Conservation (phyloP, 2,888 invertebrate genomes). For the Galeopsomyia nigrocyanea region DNA sequence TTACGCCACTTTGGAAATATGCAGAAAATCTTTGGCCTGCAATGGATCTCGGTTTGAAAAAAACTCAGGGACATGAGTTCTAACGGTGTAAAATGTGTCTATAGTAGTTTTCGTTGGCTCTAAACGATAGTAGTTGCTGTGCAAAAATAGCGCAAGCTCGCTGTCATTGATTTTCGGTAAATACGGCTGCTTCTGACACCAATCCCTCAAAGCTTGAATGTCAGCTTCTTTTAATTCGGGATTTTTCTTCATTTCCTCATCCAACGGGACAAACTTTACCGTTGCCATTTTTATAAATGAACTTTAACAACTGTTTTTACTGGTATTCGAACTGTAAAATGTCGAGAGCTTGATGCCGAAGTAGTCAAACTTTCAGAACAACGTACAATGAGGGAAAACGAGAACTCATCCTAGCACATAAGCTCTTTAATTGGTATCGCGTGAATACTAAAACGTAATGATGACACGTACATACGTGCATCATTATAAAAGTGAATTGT, state of each 20-base stretch:
- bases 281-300: not conserved
- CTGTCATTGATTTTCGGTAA: conserved; percentile 73
- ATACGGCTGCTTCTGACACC: conserved; percentile 80
- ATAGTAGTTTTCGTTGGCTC: conserved; percentile 80
- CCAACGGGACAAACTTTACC: conserved; percentile 69
- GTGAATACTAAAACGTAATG: no score
- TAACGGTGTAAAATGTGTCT: conserved; percentile 78
- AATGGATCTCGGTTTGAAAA: conserved; percentile 68
- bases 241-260: conserved; percentile 75
- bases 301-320: not conserved
- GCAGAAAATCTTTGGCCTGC: conserved; percentile 68
- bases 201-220: conserved; percentile 73
- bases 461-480: no score
- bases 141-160: conserved; percentile 76
- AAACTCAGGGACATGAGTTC: conserved; percentile 73
- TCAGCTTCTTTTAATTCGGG: conserved; percentile 75
- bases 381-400: not conserved
- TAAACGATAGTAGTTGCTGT: conserved; percentile 78
- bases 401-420: not conserved
- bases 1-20: conserved; percentile 71
- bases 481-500: no score
- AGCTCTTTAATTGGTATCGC: not conserved
- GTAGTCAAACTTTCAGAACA: not conserved
- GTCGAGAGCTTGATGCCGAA: not conserved
- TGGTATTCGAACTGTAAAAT: not conserved